These are phyloP conservation scores for Siderastrea siderea DNA, from an alignment of 92 coral and sea anemone species.

Conservation along the genomic window DNA sequence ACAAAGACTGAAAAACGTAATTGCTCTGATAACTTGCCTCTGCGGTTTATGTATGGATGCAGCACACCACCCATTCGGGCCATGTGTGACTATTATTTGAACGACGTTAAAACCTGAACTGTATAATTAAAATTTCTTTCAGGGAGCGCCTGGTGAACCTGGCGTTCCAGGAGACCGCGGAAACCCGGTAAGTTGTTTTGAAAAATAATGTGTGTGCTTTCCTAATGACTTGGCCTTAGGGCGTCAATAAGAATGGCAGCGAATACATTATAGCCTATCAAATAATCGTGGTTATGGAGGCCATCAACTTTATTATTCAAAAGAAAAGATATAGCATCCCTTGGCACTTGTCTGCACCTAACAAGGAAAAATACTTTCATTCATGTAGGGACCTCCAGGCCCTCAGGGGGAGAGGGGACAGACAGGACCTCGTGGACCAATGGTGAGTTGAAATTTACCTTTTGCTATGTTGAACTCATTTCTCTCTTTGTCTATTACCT, in stretches of 20 bases:
- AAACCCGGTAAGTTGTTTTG: slow-evolving; percentile 30
- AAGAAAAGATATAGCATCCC: not conserved
- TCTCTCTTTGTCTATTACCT: no score
- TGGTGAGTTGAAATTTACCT: slow-evolving; percentile 57
- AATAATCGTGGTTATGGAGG: no score
- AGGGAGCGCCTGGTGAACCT: slow-evolving; percentile 91
- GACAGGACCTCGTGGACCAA: slow-evolving; percentile 82
- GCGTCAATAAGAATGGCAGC: no score
- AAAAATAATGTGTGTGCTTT: not conserved
- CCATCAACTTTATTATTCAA: no score
- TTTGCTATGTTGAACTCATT: not conserved
- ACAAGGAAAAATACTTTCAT: not conserved
- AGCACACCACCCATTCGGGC: no score
- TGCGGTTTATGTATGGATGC: no score
- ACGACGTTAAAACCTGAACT: no score
- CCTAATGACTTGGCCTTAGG: no score
- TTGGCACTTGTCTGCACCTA: not conserved
- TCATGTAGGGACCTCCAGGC: slow-evolving; percentile 81
- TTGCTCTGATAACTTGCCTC: no score
- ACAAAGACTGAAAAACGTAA: no score
- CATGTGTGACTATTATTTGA: no score
- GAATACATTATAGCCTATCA: no score
- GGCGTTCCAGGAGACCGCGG: slow-evolving; percentile 92
- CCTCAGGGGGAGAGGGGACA: slow-evolving; percentile 91
- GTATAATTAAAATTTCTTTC: not conserved